Evolutionary conservation across 2,797 vertebrate species (phyloP).

Genomic region (Eleutherodactylus coqui): DNA sequence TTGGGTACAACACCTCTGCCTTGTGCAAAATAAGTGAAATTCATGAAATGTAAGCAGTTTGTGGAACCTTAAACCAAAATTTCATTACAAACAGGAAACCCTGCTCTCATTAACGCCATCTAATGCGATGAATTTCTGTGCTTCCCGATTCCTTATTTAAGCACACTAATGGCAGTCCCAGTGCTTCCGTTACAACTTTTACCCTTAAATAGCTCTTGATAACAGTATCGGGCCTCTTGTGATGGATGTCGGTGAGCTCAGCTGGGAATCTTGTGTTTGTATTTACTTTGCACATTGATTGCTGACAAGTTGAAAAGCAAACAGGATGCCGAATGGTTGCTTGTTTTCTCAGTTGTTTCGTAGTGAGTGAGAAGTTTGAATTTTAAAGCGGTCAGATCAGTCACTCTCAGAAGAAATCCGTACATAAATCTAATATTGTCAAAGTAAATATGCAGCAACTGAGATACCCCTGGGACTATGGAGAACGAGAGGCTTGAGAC

Average conservation of each 20-base stretch:
- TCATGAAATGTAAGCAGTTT: too few species aligned
- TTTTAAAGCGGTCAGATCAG: not conserved
- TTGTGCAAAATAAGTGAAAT: too few species aligned
- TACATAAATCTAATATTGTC: conserved; percentile 28
- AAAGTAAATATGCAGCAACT: not conserved
- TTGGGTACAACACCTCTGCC: too few species aligned
- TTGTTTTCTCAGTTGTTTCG: conserved; percentile 1
- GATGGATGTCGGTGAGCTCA: not conserved
- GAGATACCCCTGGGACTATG: not conserved
- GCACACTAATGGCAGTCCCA: not conserved
- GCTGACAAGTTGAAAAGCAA: too few species aligned
- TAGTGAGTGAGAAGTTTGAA: not conserved
- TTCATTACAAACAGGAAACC: too few species aligned
- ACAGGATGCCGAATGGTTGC: conserved; percentile 11
- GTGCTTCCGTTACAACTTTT: not conserved
- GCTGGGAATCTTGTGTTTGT: conserved; percentile 20
- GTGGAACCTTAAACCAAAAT: too few species aligned
- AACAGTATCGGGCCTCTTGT: not conserved
- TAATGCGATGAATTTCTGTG: not conserved
- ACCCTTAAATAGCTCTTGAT: not conserved
- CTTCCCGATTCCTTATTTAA: not conserved
- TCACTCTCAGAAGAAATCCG: not conserved
- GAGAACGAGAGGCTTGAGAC: not conserved
- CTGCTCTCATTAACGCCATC: not conserved
- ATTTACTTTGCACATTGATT: conserved; percentile 42